A percentile compares a stretch with the other conserved stretches of the same genome.
Evolutionary conservation across 2,797 vertebrate genomes (phyloP).

Genomic region (Podarcis lilfordi): DNA sequence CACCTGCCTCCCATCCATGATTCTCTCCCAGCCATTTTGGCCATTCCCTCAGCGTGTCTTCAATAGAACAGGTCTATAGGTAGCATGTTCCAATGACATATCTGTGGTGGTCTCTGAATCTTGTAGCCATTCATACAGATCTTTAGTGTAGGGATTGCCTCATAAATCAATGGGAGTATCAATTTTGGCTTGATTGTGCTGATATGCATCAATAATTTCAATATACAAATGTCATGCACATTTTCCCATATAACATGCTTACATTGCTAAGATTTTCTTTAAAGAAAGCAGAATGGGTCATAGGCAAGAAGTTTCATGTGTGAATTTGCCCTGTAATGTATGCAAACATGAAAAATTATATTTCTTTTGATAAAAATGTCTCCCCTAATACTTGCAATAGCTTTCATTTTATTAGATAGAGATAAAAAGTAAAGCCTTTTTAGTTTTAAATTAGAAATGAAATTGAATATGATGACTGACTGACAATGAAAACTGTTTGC

Average conservation of each 20-base stretch:
- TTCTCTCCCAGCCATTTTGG: not conserved
- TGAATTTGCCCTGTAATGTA: not conserved
- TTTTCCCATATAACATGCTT: not conserved
- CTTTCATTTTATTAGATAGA: constrained; percentile 15
- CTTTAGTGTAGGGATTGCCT: not conserved
- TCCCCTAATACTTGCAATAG: not conserved
- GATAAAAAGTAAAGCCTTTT: constrained; percentile 2
- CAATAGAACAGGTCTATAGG: not conserved
- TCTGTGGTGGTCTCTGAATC: not conserved
- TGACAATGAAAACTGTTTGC: not conserved
- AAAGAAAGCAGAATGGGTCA: not conserved
- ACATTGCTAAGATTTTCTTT: not conserved
- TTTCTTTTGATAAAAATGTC: constrained; percentile 22
- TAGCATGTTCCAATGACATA: not conserved
- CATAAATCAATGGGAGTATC: not conserved
- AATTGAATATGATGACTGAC: not conserved
- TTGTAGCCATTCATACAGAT: not conserved
- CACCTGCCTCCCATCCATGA: not conserved
- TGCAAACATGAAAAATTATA: constrained; percentile 1
- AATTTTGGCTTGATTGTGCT: not conserved
- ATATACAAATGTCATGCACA: not conserved
- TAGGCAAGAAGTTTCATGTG: not conserved
- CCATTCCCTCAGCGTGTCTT: not conserved
- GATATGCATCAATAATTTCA: not conserved
- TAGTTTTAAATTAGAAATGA: constrained; percentile 19